Evolutionary conservation across 2,113 vertebrate species (phyloP).

Genomic region (Hydrochoerus hydrochaeris): DNA sequence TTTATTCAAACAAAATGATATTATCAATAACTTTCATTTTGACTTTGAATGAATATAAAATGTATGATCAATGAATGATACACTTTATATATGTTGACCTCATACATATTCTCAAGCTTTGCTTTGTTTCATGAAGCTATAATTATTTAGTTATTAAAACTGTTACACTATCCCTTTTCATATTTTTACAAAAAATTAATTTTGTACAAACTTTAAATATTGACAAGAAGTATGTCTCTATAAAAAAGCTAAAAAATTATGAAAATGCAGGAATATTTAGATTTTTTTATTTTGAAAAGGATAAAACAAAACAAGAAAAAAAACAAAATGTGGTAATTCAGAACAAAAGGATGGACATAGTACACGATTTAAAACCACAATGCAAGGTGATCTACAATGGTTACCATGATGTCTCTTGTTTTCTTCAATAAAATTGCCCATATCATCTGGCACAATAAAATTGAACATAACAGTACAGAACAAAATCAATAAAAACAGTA

Average conservation of each 20-base stretch:
- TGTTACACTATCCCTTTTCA: not conserved
- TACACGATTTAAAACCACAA: too few relatives aligned
- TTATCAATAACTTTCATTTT: not conserved
- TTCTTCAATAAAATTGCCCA: too few relatives aligned
- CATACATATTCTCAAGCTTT: not conserved
- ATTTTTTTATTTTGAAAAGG: too few relatives aligned
- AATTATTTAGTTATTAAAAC: not conserved
- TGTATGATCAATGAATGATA: not conserved
- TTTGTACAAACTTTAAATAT: not conserved
- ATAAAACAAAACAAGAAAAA: too few relatives aligned
- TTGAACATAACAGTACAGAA: too few relatives aligned
- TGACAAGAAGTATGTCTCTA: not conserved
- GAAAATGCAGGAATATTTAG: not conserved
- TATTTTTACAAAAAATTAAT: not conserved
- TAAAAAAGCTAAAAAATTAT: not conserved
- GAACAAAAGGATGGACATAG: too few relatives aligned
- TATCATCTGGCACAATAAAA: too few relatives aligned
- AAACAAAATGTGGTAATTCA: too few relatives aligned
- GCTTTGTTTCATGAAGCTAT: not conserved
- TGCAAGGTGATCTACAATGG: too few relatives aligned
- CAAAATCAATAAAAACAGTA: too few relatives aligned
- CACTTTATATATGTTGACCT: not conserved
- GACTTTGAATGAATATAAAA: not conserved
- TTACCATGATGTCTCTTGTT: too few relatives aligned
- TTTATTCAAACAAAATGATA: not conserved